Percentiles rank a stretch among this genome's conserved stretches.
These are phyloP conservation scores for Cylloceria caligata DNA, from an alignment of 2,888 invertebrate genomes.

Conservation along the genomic window DNA sequence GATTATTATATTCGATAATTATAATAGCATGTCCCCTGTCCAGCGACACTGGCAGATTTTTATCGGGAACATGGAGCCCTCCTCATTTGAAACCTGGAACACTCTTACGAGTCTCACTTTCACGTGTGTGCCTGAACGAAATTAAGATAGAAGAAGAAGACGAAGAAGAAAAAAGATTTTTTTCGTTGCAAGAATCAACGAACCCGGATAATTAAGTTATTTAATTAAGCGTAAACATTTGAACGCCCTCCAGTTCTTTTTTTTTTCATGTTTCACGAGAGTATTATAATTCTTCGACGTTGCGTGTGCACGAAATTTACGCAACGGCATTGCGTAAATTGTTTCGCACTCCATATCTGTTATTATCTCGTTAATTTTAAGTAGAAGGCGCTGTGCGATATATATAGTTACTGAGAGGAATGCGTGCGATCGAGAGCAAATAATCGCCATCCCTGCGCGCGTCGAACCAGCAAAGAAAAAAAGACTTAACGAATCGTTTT, in stretches of 20 bases:
- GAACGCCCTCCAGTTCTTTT: background rate
- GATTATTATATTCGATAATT: constrained; percentile 65
- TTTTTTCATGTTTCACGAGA: constrained; percentile 4
- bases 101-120: constrained; percentile 7
- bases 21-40: constrained; percentile 62
- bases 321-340: constrained; percentile 21
- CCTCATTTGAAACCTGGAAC: constrained; percentile 32
- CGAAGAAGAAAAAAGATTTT: constrained; percentile 1
- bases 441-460: constrained; percentile 48
- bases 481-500: constrained; percentile 69
- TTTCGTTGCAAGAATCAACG: background rate
- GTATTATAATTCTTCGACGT: constrained; percentile 4
- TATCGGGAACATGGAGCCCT: constrained; percentile 52
- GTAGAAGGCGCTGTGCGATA: constrained; percentile 27
- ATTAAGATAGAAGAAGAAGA: constrained; percentile 22
- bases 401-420: background rate
- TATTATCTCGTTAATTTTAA: constrained; percentile 57
- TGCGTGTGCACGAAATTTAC: constrained; percentile 43
- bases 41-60: constrained; percentile 56
- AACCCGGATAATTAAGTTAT: constrained; percentile 57
- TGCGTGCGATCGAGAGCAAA: constrained; percentile 39
- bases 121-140: constrained; percentile 19
- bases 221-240: constrained; percentile 43
- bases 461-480: constrained; percentile 35
- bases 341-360: constrained; percentile 49